Percentiles rank a stretch among this genome's conserved stretches.
Conservation (phyloP, 2,113 vertebrate species). For the Glaucidium brasilianum region DNA sequence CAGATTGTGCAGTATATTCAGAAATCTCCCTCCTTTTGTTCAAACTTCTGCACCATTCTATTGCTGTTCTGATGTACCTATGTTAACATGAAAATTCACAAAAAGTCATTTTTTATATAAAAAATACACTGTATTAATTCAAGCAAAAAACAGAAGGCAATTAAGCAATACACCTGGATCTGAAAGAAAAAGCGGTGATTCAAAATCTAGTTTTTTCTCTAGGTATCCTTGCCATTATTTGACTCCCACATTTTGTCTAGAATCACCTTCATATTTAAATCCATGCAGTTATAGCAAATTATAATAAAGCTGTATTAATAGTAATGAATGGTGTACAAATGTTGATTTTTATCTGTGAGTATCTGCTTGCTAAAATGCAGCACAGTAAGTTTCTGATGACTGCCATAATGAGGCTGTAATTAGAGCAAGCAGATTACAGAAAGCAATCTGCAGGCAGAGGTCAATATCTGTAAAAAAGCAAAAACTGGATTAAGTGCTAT, state of each 20-base stretch:
- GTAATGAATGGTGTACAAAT: not conserved
- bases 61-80: constrained; percentile 70
- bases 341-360: not conserved
- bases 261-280: not conserved
- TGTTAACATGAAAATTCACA: not conserved
- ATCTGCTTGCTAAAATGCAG: not conserved
- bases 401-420: not conserved
- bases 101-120: not conserved
- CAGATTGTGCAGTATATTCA: not conserved
- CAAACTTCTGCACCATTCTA: constrained; percentile 73
- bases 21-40: not conserved
- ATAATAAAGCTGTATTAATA: not conserved
- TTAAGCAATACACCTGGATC: not conserved
- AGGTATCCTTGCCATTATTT: not conserved
- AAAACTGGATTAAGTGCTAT: not conserved
- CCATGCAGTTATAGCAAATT: not conserved
- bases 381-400: not conserved
- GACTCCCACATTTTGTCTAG: not conserved
- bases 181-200: not conserved
- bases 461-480: not conserved
- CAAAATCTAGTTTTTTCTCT: not conserved
- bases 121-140: not conserved
- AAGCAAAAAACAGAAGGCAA: not conserved
- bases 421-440: not conserved
- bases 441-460: not conserved